phyloP scores from a whole-genome alignment of 2,797 vertebrate genomes.

The Lithobates sylvaticus region DNA sequence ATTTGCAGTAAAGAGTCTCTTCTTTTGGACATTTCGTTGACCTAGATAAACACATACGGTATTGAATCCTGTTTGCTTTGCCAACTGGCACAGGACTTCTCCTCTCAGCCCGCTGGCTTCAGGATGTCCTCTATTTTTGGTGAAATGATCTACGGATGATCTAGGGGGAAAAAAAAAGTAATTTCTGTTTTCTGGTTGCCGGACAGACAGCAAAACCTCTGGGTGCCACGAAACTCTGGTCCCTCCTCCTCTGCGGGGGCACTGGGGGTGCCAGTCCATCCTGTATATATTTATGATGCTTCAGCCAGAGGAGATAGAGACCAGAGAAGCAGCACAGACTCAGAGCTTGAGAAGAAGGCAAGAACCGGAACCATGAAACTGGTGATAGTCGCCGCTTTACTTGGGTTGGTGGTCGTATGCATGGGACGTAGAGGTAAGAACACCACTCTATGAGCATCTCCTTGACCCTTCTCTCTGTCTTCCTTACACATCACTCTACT shows the following conservation, averaged over 20 bases:
- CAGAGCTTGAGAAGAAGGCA: background rate
- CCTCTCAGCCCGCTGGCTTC: background rate
- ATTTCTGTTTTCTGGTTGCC: background rate
- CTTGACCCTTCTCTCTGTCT: too few relatives aligned
- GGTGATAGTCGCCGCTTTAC: slow-evolving; percentile 50
- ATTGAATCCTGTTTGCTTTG: background rate
- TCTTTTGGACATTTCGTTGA: too few relatives aligned
- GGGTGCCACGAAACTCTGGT: slow-evolving; percentile 67
- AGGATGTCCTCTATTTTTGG: background rate
- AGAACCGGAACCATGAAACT: slow-evolving; percentile 66
- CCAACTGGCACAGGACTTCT: background rate
- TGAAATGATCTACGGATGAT: background rate
- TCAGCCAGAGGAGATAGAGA: background rate
- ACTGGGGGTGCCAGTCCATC: background rate
- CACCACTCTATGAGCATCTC: background rate
- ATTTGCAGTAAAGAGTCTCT: too few relatives aligned
- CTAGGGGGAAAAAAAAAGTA: background rate
- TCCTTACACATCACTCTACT: too few relatives aligned
- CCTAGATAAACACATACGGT: too few relatives aligned
- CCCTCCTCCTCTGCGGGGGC: slow-evolving; percentile 37
- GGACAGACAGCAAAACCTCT: slow-evolving; percentile 37
- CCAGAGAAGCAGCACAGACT: too few relatives aligned
- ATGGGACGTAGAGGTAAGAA: slow-evolving; percentile 67
- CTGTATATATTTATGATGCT: background rate
- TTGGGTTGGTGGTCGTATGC: slow-evolving; percentile 66